Conservation (phyloP, 1,140 invertebrate species). For the Mylabris phalerata region DNA sequence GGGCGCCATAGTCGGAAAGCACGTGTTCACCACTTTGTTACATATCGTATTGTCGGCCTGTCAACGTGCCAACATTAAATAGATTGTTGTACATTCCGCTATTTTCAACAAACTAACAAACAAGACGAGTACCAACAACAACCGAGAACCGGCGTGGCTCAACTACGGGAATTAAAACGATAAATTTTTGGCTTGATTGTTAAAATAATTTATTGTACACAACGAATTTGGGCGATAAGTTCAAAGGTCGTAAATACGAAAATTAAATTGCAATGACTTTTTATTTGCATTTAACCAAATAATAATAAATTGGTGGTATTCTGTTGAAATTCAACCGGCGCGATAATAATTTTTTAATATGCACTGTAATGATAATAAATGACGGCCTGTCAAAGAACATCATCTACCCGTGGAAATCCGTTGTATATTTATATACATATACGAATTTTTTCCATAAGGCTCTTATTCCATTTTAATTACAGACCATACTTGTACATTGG, state of each 20-base stretch:
- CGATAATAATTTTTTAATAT: slow-evolving; percentile 33
- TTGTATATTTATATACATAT: slow-evolving; percentile 23
- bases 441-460: slow-evolving; percentile 22
- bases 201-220: slow-evolving; percentile 5
- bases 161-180: slow-evolving; percentile 5
- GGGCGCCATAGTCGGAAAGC: slow-evolving; percentile 8
- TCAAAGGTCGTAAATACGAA: slow-evolving; percentile 5
- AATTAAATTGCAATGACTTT: slow-evolving; percentile 6
- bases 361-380: slow-evolving; percentile 36
- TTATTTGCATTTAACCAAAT: background rate
- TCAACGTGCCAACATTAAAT: slow-evolving; percentile 16
- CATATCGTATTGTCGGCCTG: slow-evolving; percentile 16
- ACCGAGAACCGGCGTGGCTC: slow-evolving; percentile 1
- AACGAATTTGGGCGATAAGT: slow-evolving; percentile 4
- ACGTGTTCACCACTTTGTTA: slow-evolving; percentile 8
- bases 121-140: background rate
- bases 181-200: slow-evolving; percentile 1
- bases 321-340: slow-evolving; percentile 19
- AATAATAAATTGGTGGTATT: slow-evolving; percentile 7
- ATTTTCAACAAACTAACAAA: background rate
- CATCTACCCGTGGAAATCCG: slow-evolving; percentile 19
- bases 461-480: slow-evolving; percentile 34
- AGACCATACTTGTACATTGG: slow-evolving; percentile 19
- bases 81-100: slow-evolving; percentile 7
- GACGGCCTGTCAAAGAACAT: slow-evolving; percentile 31